Conservation (phyloP, 2,113 vertebrate genomes). For the Anolis sagrei region DNA sequence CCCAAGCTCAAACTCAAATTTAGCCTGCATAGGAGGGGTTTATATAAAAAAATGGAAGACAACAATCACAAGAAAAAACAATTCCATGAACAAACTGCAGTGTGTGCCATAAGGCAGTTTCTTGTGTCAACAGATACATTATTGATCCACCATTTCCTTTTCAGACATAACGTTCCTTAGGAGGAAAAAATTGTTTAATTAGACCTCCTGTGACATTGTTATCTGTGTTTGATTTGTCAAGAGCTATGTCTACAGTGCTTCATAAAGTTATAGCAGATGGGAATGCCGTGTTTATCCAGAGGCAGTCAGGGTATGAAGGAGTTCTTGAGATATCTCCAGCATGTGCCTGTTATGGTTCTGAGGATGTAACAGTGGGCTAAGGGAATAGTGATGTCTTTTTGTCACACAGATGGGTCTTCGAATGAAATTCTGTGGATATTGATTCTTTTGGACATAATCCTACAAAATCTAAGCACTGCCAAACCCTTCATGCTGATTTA, state of each 20-base stretch:
- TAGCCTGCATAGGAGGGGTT: background rate
- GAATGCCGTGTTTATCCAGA: conserved; percentile 19
- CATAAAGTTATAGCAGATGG: conserved; percentile 4
- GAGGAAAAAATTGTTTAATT: conserved; percentile 28
- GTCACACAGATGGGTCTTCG: conserved; percentile 17
- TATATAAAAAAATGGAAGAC: conserved; percentile 5
- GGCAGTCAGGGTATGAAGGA: background rate
- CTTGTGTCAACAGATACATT: conserved; percentile 17
- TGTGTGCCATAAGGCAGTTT: background rate
- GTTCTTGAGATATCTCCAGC: background rate
- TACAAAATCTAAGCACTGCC: background rate
- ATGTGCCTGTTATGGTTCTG: background rate
- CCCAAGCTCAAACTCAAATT: background rate
- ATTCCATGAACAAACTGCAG: conserved; percentile 4
- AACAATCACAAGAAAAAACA: background rate
- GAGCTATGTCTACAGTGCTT: background rate
- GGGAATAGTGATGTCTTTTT: conserved; percentile 9
- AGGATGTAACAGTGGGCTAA: background rate
- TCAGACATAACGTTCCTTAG: background rate
- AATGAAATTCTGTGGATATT: background rate
- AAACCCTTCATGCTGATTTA: background rate
- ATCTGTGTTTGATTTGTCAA: conserved; percentile 14
- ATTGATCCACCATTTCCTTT: conserved; percentile 5
- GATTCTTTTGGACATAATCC: background rate
- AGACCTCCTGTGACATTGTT: conserved; percentile 50